Base-by-base conservation (phyloP, 2,888 invertebrate genomes). In the Pyrocoelia pectoralis region DNA sequence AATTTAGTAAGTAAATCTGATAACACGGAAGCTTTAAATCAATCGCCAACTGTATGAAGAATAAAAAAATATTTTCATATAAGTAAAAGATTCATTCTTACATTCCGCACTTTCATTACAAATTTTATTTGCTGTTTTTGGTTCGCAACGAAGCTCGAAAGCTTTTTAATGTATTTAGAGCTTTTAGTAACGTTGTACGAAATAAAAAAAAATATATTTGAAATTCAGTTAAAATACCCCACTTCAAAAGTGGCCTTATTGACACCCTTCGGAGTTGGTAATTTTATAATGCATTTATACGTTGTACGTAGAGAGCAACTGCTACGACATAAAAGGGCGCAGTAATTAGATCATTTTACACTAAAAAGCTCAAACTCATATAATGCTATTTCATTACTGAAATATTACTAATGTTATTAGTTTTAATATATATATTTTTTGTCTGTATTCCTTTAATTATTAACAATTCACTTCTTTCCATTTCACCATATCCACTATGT, bases 231-330 rank as follows among this genome's bases (percentile, higher is more conserved):
- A 70, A 68, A 68, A 68, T 69, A 65, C 59, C 61, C 62, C 65
- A 73, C 69, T 71, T 73, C 73, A 76, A 77, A 76, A 76, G 76
- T 76, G 71, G 73, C 73, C 72, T 76, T 77, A 77, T 73, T 69
- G 74, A 71, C 76, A 73, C 74, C 77, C 76, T 76, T 74, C 77
- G 72, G 74, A 76, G 74, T 74, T 75, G 71, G 68, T 77, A 77
- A 78, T 77, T 76, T 76, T 73, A 77, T 78, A 77, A 77, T 75
- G 76, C 76, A 75, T 77, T 75, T 76, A 76, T 74, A 70, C 72
- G 75, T 76, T 76, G 74, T 74, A 75, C 75, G 75, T 73, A 75
- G 76, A 74, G 73, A 72, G 75, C 70, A 73, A 77, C 72, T 76
- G 73, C 71, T 73, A 68, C 68, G 68, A 74, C 76, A 75, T 75